Evolutionary conservation across 2,113 vertebrate species (phyloP), one percentile per base, ranked within the genome.

Genomic region (Protobothrops flavoviridis): DNA sequence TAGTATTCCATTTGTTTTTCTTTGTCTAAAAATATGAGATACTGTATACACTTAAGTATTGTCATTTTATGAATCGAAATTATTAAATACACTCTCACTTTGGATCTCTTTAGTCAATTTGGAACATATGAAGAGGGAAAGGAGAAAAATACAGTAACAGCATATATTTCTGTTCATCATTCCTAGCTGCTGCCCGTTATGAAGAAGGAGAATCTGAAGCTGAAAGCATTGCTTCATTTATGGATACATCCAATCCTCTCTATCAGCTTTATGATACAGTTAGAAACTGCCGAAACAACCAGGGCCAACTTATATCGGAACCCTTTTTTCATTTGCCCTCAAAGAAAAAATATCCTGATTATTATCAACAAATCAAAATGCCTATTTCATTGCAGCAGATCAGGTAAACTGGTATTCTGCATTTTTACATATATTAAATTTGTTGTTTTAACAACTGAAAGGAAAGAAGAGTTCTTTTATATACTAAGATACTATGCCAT

Each of bases 331-430:
- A 99, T 97, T 98, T 99, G 92, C 99, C 99, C 91, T 99, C 98
- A 94, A 99, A 99, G 97, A 99, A 99, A 95, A 99, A 99, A 95
- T 99, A 99, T 94, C 99, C 99, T 3, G 98, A 99, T 98, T 99
- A 99, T 97, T 99, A 98, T 97, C 99, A 99, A 93, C 99, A 99
- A 96, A 99, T 99, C 96, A 99, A 97, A 97, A 97, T 99, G 91
- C 99, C 99, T 64, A 98, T 99, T 97, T 99, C 99, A 56, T 97
- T 99, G 85, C 98, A 98, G 93, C 98, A 99, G 95, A 99, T 99
- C 97, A 99, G 99, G 99, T 99, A 98, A 96, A 98, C 91, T 91
- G 39, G 13, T 29, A 88, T 88, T 53, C 11, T 53, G 53, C n/a
- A 33, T 56, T 56, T 33, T 33, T n/a, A 56, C 21, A 56, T 21